Base-by-base conservation (phyloP, 1,140 invertebrate species). In the Calephelis nemesis region DNA sequence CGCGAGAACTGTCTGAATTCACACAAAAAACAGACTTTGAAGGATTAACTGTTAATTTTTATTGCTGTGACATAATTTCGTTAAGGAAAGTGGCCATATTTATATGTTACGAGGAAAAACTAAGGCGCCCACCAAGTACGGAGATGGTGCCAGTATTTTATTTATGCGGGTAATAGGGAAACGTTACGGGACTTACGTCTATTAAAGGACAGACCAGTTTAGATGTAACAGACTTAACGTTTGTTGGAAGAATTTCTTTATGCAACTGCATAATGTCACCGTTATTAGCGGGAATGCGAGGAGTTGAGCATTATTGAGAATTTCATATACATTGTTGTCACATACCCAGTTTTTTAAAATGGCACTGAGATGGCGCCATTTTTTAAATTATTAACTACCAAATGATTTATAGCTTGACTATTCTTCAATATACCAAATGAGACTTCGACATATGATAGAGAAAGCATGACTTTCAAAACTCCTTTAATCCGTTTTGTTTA, bases 201-300 rank as follows among this genome's bases (percentile, higher is more conserved):
- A 30, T 58, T 70, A 67, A 74, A 72, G 73, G 73, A 65, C 48
- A 67, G 67, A 67, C 70, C 48, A 58, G 68, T 62, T 68, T 49
- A 50, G 47, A 58, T 15, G 49, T 68, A 52, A 71, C 63, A 68
- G 42, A 12, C 63, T 60, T 69, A 72, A 63, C 70, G 74, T 72
- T 68, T 69, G 70, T 74, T 66, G 63, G 63, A 64, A 45, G 47
- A 39, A 74, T 54, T 75, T 70, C 72, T 74, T 74, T 68, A 75
- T 62, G 54, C 70, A 63, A 12, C 72, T 75, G 66, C 68, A 67
- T 75, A 75, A 72, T 70, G 58, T 68, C 19, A 63, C 71, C 68
- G 74, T 72, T 74, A 74, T 54, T 52, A 60, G 60, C 65, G 68
- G 42, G 50, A 67, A 45, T 60, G 47, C 47, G 60, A 39, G 8